Evolutionary conservation across 2,797 vertebrate genomes (phyloP).

Genomic region (Anguilla anguilla): DNA sequence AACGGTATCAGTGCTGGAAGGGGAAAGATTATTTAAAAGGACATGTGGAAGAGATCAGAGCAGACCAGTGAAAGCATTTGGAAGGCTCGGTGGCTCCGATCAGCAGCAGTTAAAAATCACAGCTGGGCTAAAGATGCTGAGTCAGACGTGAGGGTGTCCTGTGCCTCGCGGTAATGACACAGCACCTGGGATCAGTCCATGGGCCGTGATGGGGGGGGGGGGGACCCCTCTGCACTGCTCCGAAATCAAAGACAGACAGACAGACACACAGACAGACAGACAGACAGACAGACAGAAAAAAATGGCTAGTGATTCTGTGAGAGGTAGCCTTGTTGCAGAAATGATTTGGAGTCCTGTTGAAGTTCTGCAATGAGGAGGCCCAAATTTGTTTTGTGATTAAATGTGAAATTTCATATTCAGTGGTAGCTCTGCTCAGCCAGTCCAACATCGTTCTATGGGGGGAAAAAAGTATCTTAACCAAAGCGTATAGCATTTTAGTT

Average conservation of each 20-base stretch:
- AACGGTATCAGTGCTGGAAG: neutral
- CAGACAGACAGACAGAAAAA: neutral
- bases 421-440: neutral
- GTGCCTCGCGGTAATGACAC: conserved; percentile 3
- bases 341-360: neutral
- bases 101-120: conserved; percentile 2
- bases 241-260: neutral
- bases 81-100: conserved; percentile 2
- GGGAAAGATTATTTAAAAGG: neutral
- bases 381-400: neutral
- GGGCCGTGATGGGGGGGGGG: neutral
- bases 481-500: neutral
- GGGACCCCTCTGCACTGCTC: neutral
- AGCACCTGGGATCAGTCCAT: conserved; percentile 17
- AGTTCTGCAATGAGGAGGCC: neutral
- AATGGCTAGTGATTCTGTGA: neutral
- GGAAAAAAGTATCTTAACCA: neutral
- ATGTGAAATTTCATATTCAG: neutral
- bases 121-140: conserved; percentile 11
- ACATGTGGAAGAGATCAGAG: conserved; percentile 7
- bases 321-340: neutral
- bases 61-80: neutral
- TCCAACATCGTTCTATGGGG: neutral
- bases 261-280: conserved; percentile 13
- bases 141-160: neutral